These are phyloP conservation scores for Coracopsis vasa DNA, from an alignment of 2,113 vertebrate species.

Conservation along the genomic window DNA sequence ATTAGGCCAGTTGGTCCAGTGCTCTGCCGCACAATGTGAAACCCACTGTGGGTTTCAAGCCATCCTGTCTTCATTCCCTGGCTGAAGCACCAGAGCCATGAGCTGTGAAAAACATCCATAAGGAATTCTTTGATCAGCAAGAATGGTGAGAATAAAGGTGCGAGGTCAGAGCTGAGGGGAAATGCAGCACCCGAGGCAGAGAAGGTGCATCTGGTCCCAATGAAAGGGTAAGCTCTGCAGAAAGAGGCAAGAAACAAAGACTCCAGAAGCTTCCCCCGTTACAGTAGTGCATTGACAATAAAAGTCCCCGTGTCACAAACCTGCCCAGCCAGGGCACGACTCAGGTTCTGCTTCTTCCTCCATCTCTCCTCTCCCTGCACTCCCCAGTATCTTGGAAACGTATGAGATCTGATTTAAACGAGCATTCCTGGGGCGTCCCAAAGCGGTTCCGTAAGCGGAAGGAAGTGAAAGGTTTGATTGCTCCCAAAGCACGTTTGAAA, in stretches of 20 bases:
- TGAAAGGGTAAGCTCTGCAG: neutral
- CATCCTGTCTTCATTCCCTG: neutral
- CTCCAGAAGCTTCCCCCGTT: neutral
- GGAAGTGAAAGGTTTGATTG: neutral
- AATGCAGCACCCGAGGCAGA: neutral
- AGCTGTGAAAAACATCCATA: neutral
- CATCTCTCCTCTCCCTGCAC: neutral
- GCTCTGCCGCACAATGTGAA: neutral
- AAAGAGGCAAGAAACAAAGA: neutral
- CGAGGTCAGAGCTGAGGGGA: neutral
- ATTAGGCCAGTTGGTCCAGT: neutral
- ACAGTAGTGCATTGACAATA: fast-evolving
- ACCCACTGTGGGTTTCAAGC: neutral
- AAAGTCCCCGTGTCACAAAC: neutral
- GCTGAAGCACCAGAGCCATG: neutral
- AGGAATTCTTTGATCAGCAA: neutral
- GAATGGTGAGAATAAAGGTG: neutral
- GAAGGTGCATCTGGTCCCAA: neutral
- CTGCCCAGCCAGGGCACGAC: neutral
- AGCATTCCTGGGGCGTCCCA: neutral
- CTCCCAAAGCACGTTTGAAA: slow-evolving; percentile 7
- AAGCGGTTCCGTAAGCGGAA: neutral
- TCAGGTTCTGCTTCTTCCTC: neutral
- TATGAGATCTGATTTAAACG: neutral
- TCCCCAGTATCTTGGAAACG: neutral